Percentiles rank a stretch among this genome's conserved stretches.
Evolutionary conservation across 2,888 invertebrate genomes (phyloP).

Genomic region (Unio delphinus): DNA sequence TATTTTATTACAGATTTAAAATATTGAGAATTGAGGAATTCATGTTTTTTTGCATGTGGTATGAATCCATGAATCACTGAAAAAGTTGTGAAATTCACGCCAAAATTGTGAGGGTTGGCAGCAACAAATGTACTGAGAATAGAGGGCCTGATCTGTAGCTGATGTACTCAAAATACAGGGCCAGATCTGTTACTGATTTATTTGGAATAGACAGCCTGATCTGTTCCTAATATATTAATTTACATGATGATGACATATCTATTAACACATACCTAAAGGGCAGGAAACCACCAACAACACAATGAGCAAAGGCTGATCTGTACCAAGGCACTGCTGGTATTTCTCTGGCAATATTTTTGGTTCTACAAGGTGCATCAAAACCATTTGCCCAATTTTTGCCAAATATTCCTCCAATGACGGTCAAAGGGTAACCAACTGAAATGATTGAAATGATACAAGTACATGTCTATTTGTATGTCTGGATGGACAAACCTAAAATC

Average conservation of each 20-base stretch:
- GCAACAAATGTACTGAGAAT: too few species aligned
- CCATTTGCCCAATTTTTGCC: constrained; percentile 72
- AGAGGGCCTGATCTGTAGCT: too few species aligned
- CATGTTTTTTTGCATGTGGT: too few species aligned
- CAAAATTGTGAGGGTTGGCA: too few species aligned
- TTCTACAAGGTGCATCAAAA: constrained; percentile 73
- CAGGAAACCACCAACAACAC: constrained; percentile 74
- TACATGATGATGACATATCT: neutral
- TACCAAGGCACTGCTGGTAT: constrained; percentile 73
- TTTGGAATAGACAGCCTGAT: neutral
- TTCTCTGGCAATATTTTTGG: constrained; percentile 74
- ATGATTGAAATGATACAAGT: constrained; percentile 32
- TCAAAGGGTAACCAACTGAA: constrained; percentile 74
- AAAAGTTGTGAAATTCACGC: too few species aligned
- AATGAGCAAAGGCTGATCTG: constrained; percentile 71
- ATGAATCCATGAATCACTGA: too few species aligned
- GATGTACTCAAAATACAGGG: too few species aligned
- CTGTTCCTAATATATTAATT: neutral
- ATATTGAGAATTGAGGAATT: too few species aligned
- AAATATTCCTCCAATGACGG: constrained; percentile 74
- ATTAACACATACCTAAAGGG: constrained; percentile 72
- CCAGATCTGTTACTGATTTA: too few species aligned
- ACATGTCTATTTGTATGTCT: neutral
- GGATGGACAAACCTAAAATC: too few species aligned
- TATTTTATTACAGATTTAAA: too few species aligned